Evolutionary conservation across 2,797 vertebrate genomes (phyloP), one percentile per base, ranked within the genome.

Genomic region (Tamandua tetradactyla): DNA sequence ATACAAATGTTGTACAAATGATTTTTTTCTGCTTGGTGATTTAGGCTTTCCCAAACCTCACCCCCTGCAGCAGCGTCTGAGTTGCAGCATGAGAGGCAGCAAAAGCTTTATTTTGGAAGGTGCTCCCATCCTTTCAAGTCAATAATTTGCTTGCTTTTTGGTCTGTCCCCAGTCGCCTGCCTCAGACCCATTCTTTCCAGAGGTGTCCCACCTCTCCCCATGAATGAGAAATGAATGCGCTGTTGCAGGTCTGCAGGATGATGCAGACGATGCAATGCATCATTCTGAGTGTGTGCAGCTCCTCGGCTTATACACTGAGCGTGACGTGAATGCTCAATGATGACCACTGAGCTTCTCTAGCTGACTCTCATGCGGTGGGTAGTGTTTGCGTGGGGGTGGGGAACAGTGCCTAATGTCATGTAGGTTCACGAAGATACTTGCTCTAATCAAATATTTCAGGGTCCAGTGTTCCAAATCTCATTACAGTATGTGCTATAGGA

Each of bases 251-350:
- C 44, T 91, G 64, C 94, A 93, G 95, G n/a, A n/a, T n/a, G n/a
- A n/a, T n/a, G n/a, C n/a, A n/a, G n/a, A n/a, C n/a, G n/a, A 66
- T 90, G 44, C 61, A 81, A 93, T 95, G 93, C 95, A 84, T 97
- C 94, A 94, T 87, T 75, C 30, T 66, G 78, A 95, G 82, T 23
- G 10, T 2, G 3, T 10, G 40, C 9, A 69, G 40, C 86, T 94
- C 8, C 62, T 47, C 0, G 0, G 95, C 59, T 89, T 62, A 22
- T 2, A 40, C 35, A 82, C 40, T 27, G 49, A 40, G 71, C 83
- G 94, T 87, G 89, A 74, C 49, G 2, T 52, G 89, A 97, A 96
- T 95, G 91, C 90, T 94, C 94, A 84, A 25, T 52, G 23, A 32
- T 82, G 81, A 62, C 30, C 37, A 22, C 72, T 62, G 71, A 55